A percentile compares a stretch with the other conserved stretches of the same genome.
phyloP scores from a whole-genome alignment of 1,140 invertebrate genomes.

The Solenopsis invicta region DNA sequence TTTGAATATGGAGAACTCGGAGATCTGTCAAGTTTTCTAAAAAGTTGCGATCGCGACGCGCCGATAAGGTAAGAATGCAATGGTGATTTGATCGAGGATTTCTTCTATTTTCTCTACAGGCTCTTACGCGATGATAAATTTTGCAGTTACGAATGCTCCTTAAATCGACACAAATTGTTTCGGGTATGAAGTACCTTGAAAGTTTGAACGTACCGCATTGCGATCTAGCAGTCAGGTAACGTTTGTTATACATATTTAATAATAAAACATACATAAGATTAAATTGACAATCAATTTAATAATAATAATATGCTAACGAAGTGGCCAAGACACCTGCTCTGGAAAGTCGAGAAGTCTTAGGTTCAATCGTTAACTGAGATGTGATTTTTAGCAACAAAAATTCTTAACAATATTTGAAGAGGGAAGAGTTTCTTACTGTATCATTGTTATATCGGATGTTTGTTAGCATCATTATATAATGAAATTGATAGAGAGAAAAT shows the following conservation, averaged over 20 bases:
- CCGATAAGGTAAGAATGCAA: slow-evolving; percentile 79
- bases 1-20: slow-evolving; percentile 95
- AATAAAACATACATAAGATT: neutral
- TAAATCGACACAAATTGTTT: slow-evolving; percentile 94
- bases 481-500: no score
- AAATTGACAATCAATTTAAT: no score
- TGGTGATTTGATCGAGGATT: neutral
- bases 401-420: no score
- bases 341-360: no score
- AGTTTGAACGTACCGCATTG: slow-evolving; percentile 92
- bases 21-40: slow-evolving; percentile 93
- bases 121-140: neutral
- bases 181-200: slow-evolving; percentile 95
- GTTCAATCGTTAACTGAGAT: no score
- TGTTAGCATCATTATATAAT: no score
- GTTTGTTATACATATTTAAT: neutral
- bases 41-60: slow-evolving; percentile 83
- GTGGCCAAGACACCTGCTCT: no score
- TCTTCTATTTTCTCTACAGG: neutral
- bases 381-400: no score
- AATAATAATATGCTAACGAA: no score
- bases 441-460: no score
- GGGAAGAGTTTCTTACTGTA: no score
- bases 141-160: slow-evolving; percentile 92
- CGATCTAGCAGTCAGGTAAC: slow-evolving; percentile 92